phyloP scores from a whole-genome alignment of 2,888 invertebrate genomes.

The Drosophila emarginata region DNA sequence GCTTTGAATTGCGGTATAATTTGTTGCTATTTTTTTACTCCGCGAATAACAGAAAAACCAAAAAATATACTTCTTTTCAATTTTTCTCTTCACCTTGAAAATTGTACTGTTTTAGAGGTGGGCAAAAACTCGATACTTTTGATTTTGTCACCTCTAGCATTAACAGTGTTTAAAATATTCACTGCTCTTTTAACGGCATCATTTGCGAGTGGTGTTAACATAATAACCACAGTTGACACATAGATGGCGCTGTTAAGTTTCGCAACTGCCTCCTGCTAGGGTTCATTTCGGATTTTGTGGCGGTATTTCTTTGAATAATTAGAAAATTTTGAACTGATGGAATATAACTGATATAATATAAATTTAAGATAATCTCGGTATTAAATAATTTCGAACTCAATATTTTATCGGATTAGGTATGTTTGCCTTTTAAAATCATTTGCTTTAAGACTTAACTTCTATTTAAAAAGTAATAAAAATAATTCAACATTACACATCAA shows the following conservation, averaged over 20 bases:
- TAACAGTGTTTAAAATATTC: no score
- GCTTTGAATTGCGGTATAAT: constrained; percentile 46
- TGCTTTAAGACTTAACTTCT: no score
- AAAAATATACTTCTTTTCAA: constrained; percentile 61
- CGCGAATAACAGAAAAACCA: constrained; percentile 32
- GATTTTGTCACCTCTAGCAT: neutral
- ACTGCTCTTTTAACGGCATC: neutral
- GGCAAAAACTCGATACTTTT: neutral
- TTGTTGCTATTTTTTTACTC: constrained; percentile 56
- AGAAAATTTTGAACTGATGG: neutral
- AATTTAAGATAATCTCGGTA: no score
- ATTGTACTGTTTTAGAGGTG: constrained; percentile 49
- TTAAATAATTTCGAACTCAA: no score
- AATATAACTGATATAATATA: no score
- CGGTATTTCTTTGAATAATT: no score
- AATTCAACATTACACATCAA: no score
- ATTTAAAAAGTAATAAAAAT: no score
- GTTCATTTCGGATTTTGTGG: no score
- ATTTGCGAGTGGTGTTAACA: neutral
- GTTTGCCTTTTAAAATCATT: no score
- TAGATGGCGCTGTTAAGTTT: neutral
- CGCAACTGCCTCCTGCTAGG: neutral
- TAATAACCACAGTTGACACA: neutral
- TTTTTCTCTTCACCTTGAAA: constrained; percentile 68
- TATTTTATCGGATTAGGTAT: no score